Conservation (phyloP, 2,888 invertebrate species). For the Gonocerus acuteangulatus region DNA sequence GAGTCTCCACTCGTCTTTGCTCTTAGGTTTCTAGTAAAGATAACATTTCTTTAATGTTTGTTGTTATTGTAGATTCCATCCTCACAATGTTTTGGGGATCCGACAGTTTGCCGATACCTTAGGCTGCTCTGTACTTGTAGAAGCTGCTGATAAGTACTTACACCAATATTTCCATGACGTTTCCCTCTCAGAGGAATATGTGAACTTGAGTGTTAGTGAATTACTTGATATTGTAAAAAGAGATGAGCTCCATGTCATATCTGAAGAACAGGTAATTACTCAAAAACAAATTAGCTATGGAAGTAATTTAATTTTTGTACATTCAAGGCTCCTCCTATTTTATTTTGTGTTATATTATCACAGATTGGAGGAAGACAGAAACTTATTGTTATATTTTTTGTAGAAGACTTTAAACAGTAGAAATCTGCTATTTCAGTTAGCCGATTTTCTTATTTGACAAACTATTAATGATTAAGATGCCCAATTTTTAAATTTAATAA, state of each 20-base stretch:
- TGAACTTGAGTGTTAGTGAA: conserved; percentile 54
- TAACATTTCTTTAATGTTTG: no score
- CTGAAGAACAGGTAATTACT: conserved; percentile 63
- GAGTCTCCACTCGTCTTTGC: no score
- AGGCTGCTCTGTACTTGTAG: conserved; percentile 60
- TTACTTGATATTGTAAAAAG: conserved; percentile 60
- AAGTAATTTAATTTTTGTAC: not conserved
- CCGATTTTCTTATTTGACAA: no score
- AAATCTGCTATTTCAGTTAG: no score
- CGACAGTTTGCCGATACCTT: conserved; percentile 72
- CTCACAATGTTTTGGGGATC: conserved; percentile 72
- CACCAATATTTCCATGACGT: conserved; percentile 73
- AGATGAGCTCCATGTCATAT: conserved; percentile 68
- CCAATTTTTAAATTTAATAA: no score
- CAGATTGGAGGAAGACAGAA: no score
- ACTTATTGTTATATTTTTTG: no score
- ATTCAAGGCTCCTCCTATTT: not conserved
- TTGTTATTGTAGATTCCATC: conserved; percentile 57
- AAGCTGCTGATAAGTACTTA: conserved; percentile 69
- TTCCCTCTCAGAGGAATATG: conserved; percentile 67
- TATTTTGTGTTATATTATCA: not conserved
- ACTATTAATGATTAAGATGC: no score
- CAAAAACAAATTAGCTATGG: no score
- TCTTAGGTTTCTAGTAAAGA: no score
- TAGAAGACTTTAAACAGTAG: no score